Evolutionary conservation across 2,113 vertebrate genomes (phyloP), one percentile per base, ranked within the genome.

Genomic region (Sebastes schlegelii): DNA sequence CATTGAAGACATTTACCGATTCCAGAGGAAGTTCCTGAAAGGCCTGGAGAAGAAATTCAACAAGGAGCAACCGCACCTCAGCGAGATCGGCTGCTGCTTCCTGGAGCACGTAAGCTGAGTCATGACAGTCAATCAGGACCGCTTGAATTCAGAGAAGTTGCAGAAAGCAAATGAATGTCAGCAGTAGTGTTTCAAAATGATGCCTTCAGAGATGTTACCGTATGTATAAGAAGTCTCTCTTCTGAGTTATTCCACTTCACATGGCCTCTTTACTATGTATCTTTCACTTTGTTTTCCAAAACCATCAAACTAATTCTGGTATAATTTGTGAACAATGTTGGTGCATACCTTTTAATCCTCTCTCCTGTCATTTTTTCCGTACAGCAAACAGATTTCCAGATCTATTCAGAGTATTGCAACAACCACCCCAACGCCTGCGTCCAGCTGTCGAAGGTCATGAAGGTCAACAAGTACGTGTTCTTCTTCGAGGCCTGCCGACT

Each of bases 331-430:
- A 73, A 61, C 5, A 49, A n/a, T 14, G 7, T 43, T 12, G 43
- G 19, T 57, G 40, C 69, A 58, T 10, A 23, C 23, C 16, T 74
- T 74, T 40, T 60, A 58, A 77, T 11, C 7, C 1, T 0, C 13
- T 8, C 0, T 61, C 0, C 68, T 74, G 11, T 48, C 73, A 2
- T 64, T 1, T 21, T 46, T 6, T 26, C 1, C 74, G 78, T 57
- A 57, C 86, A 99, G 98, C 97, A 98, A 96, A 97, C 96, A 0
- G 96, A 99, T 88, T 99, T 99, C 74, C 98, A 99, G 96, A 99
- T 99, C 77, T 99, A 99, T 87, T 99, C 98, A 0, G 98, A 99
- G 82, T 99, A 99, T 87, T 99, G 98, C 93, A 99, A 99, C 96
- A 99, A 99, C 93, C 97, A 99, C 89, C 98, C 98, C 80, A 98